These are phyloP conservation scores for Adineta ricciae DNA, from an alignment of 2,888 invertebrate genomes.

Conservation along the genomic window DNA sequence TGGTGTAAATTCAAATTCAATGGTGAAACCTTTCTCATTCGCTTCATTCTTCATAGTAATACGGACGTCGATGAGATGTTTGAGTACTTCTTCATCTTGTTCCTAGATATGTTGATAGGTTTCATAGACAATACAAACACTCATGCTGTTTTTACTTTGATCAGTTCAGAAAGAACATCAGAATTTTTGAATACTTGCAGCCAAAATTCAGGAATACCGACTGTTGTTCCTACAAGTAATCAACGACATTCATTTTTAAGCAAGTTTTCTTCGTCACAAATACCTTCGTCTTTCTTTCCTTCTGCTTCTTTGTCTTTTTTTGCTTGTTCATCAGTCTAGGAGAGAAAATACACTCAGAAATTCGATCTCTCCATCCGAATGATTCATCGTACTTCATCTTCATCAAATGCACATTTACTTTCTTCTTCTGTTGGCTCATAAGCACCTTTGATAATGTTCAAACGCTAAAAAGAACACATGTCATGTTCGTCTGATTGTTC, in stretches of 20 bases:
- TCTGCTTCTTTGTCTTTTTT: background rate
- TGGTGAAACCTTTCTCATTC: conserved; percentile 54
- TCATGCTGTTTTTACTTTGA: conserved; percentile 44
- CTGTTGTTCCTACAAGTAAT: conserved; percentile 36
- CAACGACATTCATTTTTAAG: too few relatives aligned
- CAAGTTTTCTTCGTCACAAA: too few relatives aligned
- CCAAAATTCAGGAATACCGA: conserved; percentile 89
- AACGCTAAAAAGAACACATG: conserved; percentile 42
- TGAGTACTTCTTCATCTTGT: conserved; percentile 78
- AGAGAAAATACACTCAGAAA: background rate
- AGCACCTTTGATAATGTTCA: conserved; percentile 55
- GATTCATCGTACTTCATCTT: conserved; percentile 54
- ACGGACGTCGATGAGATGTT: conserved; percentile 62
- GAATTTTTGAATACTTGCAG: conserved; percentile 83
- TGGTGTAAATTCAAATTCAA: conserved; percentile 76
- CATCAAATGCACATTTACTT: conserved; percentile 74
- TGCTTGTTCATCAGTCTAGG: background rate
- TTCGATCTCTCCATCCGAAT: background rate
- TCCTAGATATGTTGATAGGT: conserved; percentile 41
- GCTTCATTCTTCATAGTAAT: conserved; percentile 9
- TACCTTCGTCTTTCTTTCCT: background rate
- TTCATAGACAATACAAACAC: background rate
- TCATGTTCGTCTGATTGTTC: too few relatives aligned
- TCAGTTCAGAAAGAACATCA: conserved; percentile 72
- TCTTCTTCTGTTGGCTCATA: conserved; percentile 82